Evolutionary conservation across 2,113 vertebrate genomes (phyloP).

Genomic region (Cololabis saira): DNA sequence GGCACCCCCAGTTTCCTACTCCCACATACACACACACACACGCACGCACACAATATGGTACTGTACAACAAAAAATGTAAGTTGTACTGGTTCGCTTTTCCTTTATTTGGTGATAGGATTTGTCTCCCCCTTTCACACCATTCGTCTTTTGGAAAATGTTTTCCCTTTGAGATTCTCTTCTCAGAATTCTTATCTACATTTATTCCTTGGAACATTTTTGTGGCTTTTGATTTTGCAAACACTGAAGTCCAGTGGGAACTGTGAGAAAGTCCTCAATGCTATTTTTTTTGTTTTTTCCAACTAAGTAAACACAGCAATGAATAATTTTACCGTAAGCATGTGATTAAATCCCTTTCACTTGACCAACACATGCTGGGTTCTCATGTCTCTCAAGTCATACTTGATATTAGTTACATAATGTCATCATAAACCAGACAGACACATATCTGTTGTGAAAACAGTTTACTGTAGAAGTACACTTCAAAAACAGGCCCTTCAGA

Average conservation of each 20-base stretch:
- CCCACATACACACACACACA: constrained; percentile 2
- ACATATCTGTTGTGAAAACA: no score
- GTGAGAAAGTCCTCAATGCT: constrained; percentile 29
- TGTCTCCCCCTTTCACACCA: constrained; percentile 57
- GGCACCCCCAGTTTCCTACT: not conserved
- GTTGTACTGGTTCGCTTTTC: constrained; percentile 51
- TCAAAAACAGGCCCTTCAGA: no score
- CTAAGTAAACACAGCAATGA: constrained; percentile 51
- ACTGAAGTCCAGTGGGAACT: constrained; percentile 33
- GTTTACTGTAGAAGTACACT: no score
- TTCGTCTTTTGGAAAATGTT: constrained; percentile 65
- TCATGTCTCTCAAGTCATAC: no score
- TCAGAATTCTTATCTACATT: constrained; percentile 56
- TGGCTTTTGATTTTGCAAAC: constrained; percentile 60
- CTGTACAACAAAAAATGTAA: constrained; percentile 41
- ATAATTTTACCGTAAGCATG: constrained; percentile 33
- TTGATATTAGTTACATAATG: constrained; percentile 2
- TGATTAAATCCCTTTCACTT: constrained; percentile 33
- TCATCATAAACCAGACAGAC: not conserved
- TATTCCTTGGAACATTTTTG: constrained; percentile 50
- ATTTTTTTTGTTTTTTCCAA: constrained; percentile 18
- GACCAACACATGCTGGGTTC: constrained; percentile 20
- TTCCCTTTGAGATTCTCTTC: constrained; percentile 51
- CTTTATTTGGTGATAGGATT: constrained; percentile 60
- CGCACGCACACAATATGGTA: constrained; percentile 7